Evolutionary conservation across 1,140 invertebrate genomes (phyloP), one percentile per base, ranked within the genome.

Genomic region (Microplitis mediator): DNA sequence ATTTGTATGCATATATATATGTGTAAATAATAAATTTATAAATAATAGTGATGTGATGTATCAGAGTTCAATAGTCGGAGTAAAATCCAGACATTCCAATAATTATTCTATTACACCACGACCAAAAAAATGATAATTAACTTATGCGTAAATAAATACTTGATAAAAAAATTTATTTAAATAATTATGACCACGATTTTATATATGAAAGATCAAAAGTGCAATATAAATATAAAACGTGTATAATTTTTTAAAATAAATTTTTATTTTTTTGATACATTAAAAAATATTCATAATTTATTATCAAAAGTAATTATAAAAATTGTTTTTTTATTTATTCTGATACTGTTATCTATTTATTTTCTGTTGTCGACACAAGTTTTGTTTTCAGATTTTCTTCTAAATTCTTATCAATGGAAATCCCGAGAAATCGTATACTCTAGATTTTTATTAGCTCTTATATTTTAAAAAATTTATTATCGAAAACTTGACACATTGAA

Each of bases 201-300:
- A 60, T 60, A 1, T 60, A 60, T 31, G 9, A 60, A 60, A 60
- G 58, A 60, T 60, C 58, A 34, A 60, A 60, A 60, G 58, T 32
- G 58, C 58, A 60, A 60, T 32, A 11, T 32, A 31, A 31, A 31
- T 32, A 4, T 11, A 6, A 56, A 13, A 56, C 8, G 23, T 23
- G 23, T 23, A 23, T 23, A 23, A 23, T 23, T 8, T 56, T 0
- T 56, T 0, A 45, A 23, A 16, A 23, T 56, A 23, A 23, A 56
- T n/a, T 14, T 56, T 16, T 56, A 13, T 56, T 16, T 56, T 54
- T 23, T 56, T 11, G n/a, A 56, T 56, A 5, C 52, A 56, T 13
- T 23, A 8, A 1, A 16, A 56, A 16, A 14, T 56, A n/a, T 56
- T 4, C 14, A 0, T 14, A 8, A 45, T 45, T 45, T 45, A 3